These are phyloP conservation scores for Corythoichthys haematopterus DNA, from an alignment of 2,113 vertebrate genomes.

Conservation along the genomic window DNA sequence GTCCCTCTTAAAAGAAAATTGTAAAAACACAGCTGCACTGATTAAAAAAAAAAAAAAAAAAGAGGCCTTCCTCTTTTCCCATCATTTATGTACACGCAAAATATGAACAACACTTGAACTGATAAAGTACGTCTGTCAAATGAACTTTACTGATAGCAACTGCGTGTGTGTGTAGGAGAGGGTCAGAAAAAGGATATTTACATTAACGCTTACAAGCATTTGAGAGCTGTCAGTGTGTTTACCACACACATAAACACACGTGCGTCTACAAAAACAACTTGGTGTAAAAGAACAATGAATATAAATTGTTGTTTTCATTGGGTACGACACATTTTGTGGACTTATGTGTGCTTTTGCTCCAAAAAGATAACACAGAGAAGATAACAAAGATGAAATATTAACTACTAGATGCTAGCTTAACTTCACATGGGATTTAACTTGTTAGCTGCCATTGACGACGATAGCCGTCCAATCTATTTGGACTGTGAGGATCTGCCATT, in stretches of 20 bases:
- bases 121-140: constrained; percentile 16
- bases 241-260: constrained; percentile 2
- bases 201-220: constrained; percentile 17
- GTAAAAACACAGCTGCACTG: not conserved
- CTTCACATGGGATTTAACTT: no score
- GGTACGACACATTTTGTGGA: not conserved
- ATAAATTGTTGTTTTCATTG: no score
- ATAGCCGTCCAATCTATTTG: no score
- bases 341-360: not conserved
- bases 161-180: not conserved
- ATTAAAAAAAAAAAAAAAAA: not conserved
- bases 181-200: constrained; percentile 33
- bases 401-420: not conserved
- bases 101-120: constrained; percentile 16
- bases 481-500: no score
- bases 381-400: constrained; percentile 7
- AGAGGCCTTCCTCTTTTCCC: not conserved
- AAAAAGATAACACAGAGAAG: not conserved
- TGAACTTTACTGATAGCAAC: constrained; percentile 10
- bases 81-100: constrained; percentile 1
- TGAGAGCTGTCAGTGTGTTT: constrained; percentile 31
- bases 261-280: not conserved
- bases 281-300: not conserved
- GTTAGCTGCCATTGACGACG: no score
- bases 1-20: not conserved